Evolutionary conservation across 1,140 invertebrate species (phyloP).

Genomic region (Lepidurus packardi): DNA sequence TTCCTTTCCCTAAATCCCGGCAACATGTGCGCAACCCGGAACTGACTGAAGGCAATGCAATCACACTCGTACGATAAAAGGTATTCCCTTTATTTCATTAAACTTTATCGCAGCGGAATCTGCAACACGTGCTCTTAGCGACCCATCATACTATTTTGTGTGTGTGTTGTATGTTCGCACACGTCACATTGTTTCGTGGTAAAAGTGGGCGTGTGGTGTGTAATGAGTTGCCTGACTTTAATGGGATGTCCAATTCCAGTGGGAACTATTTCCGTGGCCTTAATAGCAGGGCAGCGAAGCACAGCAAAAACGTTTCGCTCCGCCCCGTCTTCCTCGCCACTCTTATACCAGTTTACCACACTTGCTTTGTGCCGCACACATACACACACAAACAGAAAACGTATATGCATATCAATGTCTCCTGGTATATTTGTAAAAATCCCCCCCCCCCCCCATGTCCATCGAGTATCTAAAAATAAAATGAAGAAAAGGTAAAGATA

Average conservation of each 20-base stretch:
- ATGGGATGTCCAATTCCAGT: constrained; percentile 21
- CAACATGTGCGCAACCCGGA: neutral
- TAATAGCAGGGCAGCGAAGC: constrained; percentile 17
- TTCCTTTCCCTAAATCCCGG: neutral
- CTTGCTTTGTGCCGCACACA: neutral
- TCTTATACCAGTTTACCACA: constrained; percentile 16
- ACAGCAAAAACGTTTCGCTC: constrained; percentile 21
- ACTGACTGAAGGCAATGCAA: neutral
- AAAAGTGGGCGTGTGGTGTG: constrained; percentile 17
- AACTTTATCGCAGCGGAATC: neutral
- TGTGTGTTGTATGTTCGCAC: constrained; percentile 1
- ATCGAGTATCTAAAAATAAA: too few species aligned
- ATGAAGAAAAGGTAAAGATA: too few species aligned
- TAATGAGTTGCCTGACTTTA: constrained; percentile 22
- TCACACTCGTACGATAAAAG: neutral
- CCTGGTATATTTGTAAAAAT: neutral
- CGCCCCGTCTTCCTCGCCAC: constrained; percentile 16
- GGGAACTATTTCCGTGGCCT: constrained; percentile 20
- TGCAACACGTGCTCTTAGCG: neutral
- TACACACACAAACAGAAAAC: neutral
- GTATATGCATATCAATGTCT: neutral
- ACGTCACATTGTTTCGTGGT: constrained; percentile 18
- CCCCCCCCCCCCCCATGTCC: too few species aligned
- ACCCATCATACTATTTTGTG: neutral
- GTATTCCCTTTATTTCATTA: neutral